Evolutionary conservation across 2,888 invertebrate genomes (phyloP).

Genomic region (Lithosia quadra): DNA sequence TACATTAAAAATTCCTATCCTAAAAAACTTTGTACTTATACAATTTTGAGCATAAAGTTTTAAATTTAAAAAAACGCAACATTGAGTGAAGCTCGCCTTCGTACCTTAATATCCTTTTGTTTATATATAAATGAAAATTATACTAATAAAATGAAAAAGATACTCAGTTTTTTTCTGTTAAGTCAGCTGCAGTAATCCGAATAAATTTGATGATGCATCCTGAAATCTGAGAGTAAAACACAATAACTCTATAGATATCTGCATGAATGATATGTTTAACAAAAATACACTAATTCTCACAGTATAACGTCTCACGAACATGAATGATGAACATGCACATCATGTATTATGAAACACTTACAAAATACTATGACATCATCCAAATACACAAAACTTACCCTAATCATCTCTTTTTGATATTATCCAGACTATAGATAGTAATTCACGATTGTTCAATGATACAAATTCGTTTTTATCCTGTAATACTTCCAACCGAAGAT

Average conservation of each 20-base stretch:
- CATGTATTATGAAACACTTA: neutral
- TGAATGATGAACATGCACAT: neutral
- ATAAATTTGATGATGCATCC: neutral
- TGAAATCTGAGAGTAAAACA: neutral
- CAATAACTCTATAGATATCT: neutral
- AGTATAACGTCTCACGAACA: neutral
- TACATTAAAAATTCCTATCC: too few relatives aligned
- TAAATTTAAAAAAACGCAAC: too few relatives aligned
- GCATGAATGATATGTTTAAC: constrained; percentile 6
- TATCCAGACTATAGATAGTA: neutral
- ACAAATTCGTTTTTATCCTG: neutral
- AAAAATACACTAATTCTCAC: constrained; percentile 4
- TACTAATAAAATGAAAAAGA: too few relatives aligned
- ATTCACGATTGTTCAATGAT: neutral
- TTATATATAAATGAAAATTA: too few relatives aligned
- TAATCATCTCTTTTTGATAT: neutral
- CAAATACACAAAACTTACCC: neutral
- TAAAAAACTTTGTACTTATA: too few relatives aligned
- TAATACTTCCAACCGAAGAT: too few relatives aligned
- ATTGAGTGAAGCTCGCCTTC: too few relatives aligned
- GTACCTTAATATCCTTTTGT: too few relatives aligned
- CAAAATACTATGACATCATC: constrained; percentile 1
- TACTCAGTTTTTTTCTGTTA: neutral
- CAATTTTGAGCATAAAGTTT: too few relatives aligned
- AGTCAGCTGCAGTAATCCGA: neutral